Evolutionary conservation across 2,113 vertebrate species (phyloP).

Genomic region (Amblyopsis rosae): DNA sequence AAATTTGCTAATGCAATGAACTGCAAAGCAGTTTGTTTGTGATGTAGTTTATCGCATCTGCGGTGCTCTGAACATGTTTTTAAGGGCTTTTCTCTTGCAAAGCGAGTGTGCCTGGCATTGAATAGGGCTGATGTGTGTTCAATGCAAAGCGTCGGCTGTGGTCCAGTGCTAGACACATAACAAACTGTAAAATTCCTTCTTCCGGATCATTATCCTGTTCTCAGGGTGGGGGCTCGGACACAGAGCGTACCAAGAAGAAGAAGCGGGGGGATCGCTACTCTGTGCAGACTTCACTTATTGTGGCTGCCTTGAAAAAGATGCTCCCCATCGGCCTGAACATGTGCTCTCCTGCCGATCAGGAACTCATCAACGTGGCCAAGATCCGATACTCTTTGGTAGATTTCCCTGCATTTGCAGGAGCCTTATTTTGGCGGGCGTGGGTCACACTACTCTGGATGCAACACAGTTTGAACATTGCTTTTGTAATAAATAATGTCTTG

Average conservation of each 20-base stretch:
- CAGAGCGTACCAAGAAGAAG: constrained; percentile 92
- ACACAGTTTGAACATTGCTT: background rate
- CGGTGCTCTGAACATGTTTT: background rate
- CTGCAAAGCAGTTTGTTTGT: background rate
- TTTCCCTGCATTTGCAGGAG: constrained; percentile 4
- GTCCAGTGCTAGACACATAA: constrained; percentile 7
- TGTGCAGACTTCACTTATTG: constrained; percentile 92
- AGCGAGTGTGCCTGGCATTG: constrained; percentile 21
- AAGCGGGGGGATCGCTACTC: constrained; percentile 91
- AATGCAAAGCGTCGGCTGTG: constrained; percentile 20
- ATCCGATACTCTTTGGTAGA: constrained; percentile 89
- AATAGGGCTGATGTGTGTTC: constrained; percentile 21
- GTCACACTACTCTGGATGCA: background rate
- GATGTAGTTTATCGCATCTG: background rate
- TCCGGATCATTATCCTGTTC: constrained; percentile 44
- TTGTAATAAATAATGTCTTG: too few relatives aligned
- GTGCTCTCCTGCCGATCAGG: constrained; percentile 95
- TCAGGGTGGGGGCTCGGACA: constrained; percentile 90
- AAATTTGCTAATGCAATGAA: constrained; percentile 3
- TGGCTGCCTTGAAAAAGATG: constrained; percentile 96
- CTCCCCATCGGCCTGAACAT: constrained; percentile 96
- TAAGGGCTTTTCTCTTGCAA: constrained; percentile 10
- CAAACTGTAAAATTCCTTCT: constrained; percentile 54
- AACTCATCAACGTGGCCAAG: constrained; percentile 91
- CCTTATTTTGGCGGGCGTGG: background rate